Percentiles rank a stretch among this genome's conserved stretches.
phyloP scores from a whole-genome alignment of 2,888 invertebrate species.

The Microctonus hyperodae region DNA sequence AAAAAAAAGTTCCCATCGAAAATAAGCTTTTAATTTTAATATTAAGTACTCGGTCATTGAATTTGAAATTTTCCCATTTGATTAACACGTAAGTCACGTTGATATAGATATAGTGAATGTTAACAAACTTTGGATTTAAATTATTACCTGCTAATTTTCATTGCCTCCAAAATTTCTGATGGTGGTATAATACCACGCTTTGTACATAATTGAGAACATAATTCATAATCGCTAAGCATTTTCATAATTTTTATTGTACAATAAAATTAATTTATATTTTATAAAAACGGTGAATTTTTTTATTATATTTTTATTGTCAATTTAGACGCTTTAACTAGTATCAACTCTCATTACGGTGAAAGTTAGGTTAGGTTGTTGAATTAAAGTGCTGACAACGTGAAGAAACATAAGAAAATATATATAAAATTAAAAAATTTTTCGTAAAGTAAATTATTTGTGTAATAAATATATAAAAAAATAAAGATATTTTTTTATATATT shows the following conservation, averaged over 20 bases:
- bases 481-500: no score
- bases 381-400: not conserved
- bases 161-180: constrained; percentile 48
- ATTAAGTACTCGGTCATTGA: no score
- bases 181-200: constrained; percentile 47
- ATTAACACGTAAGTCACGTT: no score
- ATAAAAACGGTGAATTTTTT: not conserved
- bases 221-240: constrained; percentile 52
- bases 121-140: constrained; percentile 21
- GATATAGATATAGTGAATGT: no score
- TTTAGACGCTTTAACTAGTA: not conserved
- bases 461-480: no score
- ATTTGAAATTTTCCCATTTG: no score
- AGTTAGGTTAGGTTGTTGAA: not conserved
- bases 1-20: no score
- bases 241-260: constrained; percentile 25
- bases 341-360: not conserved
- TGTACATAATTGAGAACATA: constrained; percentile 51
- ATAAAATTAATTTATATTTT: not conserved
- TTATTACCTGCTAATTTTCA: constrained; percentile 53
- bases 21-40: no score
- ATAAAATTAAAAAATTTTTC: not conserved
- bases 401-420: not conserved
- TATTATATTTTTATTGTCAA: not conserved
- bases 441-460: not conserved